A percentile compares a stretch with the other conserved stretches of the same genome.
Conservation (phyloP, 2,888 invertebrate genomes). For the Nemotelus pantherinus region DNA sequence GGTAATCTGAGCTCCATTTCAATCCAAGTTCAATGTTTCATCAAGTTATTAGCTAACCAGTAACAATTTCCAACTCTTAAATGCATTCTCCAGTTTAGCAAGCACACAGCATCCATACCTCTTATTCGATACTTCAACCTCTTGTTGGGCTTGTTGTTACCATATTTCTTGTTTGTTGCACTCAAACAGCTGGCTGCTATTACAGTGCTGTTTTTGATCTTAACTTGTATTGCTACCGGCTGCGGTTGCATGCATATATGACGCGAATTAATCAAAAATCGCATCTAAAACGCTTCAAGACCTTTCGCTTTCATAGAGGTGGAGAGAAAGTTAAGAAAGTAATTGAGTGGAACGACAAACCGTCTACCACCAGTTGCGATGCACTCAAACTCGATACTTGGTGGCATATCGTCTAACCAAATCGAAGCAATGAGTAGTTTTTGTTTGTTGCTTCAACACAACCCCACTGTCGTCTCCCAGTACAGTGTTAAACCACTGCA, state of each 20-base stretch:
- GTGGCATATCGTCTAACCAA: neutral
- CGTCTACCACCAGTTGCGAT: neutral
- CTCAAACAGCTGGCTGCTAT: too few relatives aligned
- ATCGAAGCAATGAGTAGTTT: too few relatives aligned
- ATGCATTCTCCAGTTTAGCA: too few relatives aligned
- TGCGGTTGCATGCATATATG: constrained; percentile 27
- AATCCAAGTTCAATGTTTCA: constrained; percentile 29
- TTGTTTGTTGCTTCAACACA: neutral
- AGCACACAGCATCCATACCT: too few relatives aligned
- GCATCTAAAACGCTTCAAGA: constrained; percentile 24
- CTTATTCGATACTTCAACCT: too few relatives aligned
- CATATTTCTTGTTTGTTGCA: too few relatives aligned
- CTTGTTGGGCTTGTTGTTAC: too few relatives aligned
- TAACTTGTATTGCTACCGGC: too few relatives aligned
- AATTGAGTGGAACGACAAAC: constrained; percentile 36
- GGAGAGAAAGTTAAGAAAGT: constrained; percentile 41
- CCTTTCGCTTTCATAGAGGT: constrained; percentile 39
- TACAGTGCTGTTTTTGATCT: too few relatives aligned
- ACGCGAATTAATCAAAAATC: constrained; percentile 12
- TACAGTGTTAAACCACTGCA: too few relatives aligned
- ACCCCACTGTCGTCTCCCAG: constrained; percentile 15
- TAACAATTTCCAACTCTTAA: too few relatives aligned
- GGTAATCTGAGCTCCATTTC: too few relatives aligned
- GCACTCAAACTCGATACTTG: constrained; percentile 15
- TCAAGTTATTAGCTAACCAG: neutral